phyloP scores from a whole-genome alignment of 1,140 invertebrate genomes.

The Heliconius himera region DNA sequence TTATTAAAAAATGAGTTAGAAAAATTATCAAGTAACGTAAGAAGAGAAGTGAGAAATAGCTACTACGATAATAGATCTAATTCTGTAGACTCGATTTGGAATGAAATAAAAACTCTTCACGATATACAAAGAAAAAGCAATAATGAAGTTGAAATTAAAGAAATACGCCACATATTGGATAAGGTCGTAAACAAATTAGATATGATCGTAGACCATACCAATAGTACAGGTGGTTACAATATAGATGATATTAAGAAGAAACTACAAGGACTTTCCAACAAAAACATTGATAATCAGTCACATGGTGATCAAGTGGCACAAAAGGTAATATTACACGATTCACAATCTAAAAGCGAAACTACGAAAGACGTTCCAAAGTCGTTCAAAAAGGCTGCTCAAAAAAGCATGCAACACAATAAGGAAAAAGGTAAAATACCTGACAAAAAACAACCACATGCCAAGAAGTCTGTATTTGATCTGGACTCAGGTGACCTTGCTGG shows the following conservation, averaged over 20 bases:
- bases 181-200: slow-evolving; percentile 45
- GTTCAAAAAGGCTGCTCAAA: slow-evolving; percentile 33
- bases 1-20: slow-evolving; percentile 55
- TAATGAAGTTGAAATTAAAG: slow-evolving; percentile 46
- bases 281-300: background rate
- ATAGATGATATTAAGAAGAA: slow-evolving; percentile 45
- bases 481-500: slow-evolving; percentile 11
- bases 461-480: slow-evolving; percentile 34
- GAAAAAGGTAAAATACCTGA: background rate
- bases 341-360: background rate
- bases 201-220: slow-evolving; percentile 22
- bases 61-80: slow-evolving; percentile 27
- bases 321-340: slow-evolving; percentile 14
- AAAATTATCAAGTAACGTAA: slow-evolving; percentile 50
- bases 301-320: background rate
- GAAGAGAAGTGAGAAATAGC: slow-evolving; percentile 41
- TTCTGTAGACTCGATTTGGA: slow-evolving; percentile 41
- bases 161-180: slow-evolving; percentile 51
- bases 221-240: slow-evolving; percentile 40
- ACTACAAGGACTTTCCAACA: slow-evolving; percentile 22
- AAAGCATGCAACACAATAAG: slow-evolving; percentile 24
- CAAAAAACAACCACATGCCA: background rate
- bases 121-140: slow-evolving; percentile 47
- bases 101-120: slow-evolving; percentile 54
- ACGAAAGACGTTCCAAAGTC: slow-evolving; percentile 13